Base-by-base conservation (phyloP, 2,888 invertebrate genomes). In the Adelphocoris suturalis region DNA sequence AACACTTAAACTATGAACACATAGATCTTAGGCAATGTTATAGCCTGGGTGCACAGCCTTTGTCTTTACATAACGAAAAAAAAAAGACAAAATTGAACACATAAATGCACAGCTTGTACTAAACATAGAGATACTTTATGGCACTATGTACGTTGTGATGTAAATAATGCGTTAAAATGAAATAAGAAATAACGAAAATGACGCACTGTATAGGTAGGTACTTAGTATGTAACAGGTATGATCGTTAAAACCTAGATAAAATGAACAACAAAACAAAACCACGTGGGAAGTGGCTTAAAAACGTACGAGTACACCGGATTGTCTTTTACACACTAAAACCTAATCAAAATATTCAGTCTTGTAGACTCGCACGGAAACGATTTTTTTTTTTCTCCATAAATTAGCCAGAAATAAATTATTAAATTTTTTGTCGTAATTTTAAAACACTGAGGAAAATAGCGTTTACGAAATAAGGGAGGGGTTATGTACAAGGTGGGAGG, bases 81-180 rank as follows among this genome's bases (percentile, higher is more conserved):
- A 55, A 23, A n/a, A 85, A 55, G 61, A 85, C 55, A 46, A 85
- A 84, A 85, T 57, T 85, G 85, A 85, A 85, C 85, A 85, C 85
- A 85, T 57, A 55, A n/a, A 37, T 23, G 57, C 85, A 85, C 37
- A 52, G 28, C 23, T 55, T 37, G 52, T 61, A 52, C 61, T 61
- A 27, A 52, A 52, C 11, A 85, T 0, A 14, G 61, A 85, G 57
- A 61, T 85, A 37, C n/a, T 28, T 55, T 85, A 85, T 85, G 85
- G 85, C 85, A 85, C 85, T 85, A 61, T 48, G 85, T 85, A 85
- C 85, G 85, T 37, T 61, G 85, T 85, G 85, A 85, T 85, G 85
- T 85, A 82, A 23, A 82, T 48, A 52, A 82, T 68, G 68, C 68
- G 68, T 57, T 16, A 37, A 37, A 37, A 68, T 68, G 68, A 68